Evolutionary conservation across 2,888 invertebrate genomes (phyloP), one percentile per base, ranked within the genome.

Genomic region (Gymnocheta viridis): DNA sequence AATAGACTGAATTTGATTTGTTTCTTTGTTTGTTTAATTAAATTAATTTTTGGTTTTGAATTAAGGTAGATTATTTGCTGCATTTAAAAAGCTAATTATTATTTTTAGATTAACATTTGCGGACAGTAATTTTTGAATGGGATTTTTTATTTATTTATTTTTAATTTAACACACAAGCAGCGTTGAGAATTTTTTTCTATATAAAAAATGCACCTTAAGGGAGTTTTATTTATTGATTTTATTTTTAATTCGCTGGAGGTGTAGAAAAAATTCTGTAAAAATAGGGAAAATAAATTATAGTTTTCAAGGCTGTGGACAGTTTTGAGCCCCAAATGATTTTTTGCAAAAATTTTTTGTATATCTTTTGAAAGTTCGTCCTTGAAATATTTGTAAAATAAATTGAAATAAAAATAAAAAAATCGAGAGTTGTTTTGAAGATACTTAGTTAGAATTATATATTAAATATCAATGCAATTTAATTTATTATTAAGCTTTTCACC

Each of bases 31-130:
- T 41, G 56, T 81, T 79, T 70, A 54, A 79, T 82, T 83, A 73
- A 69, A 83, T 22, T 74, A 80, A 85, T 85, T 77, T 86, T 85
- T 78, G 86, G 82, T 85, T 85, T 89, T 74, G 67, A 79, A n/a
- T 62, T 73, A 81, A 81, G 83, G 74, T 83, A 83, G 81, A 62
- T 82, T 66, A 73, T 82, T 58, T 81, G 62, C 67, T 66, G 38
- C 51, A 80, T 79, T 85, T 82, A 76, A 69, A 47, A 67, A 72
- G n/a, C 56, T 79, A 27, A 47, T 24, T 77, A 67, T 35, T 49
- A 49, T 24, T 12, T 70, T 77, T 32, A 54, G 19, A 10, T 81
- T 44, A 69, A 78, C 77, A 81, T 84, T 84, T 73, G 56, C 10
- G 58, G 73, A 77, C 77, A 84, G 84, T 78, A 64, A 0, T 73